Evolutionary conservation across 2,113 vertebrate genomes (phyloP), one percentile per base, ranked within the genome.

Genomic region (Solenodon paradoxus): DNA sequence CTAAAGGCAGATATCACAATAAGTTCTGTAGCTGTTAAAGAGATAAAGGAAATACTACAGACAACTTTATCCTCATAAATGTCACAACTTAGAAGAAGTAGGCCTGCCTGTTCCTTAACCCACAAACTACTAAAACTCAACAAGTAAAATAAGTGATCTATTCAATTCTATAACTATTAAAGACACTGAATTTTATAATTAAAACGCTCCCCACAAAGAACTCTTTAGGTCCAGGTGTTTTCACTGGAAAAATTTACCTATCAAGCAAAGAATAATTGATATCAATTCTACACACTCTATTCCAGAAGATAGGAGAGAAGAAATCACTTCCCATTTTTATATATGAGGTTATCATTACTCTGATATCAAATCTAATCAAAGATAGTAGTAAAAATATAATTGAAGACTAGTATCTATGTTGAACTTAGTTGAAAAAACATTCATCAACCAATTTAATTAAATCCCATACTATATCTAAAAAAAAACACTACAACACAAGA

Each of bases 81-180:
- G 81, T 38, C 47, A 85, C 1, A 77, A 16, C 16, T 87, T 93
- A 28, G 47, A 87, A 93, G 42, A 93, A 88, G 72, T 30, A 15
- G 49, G n/a, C n/a, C n/a, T n/a, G 17, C 55, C 24, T 79, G 38
- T 68, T 91, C 82, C 55, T 83, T 57, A 51, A 72, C 81, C 72
- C 71, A 95, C 55, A 88, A 91, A 66, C 24, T 79, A 53, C 69
- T 53, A 55, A 89, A 85, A 42, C 40, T 53, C 59, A 92, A 72
- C 51, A 69, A 85, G 83, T 53, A 24, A 79, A 90, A 66, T 3
- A 68, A 42, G 82, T 74, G 55, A 90, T 77, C 61, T 59, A 30
- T 77, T 79, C 45, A 53, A 11, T 61, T 59, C 40, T 61, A 5
- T 49, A 47, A 59, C 22, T 72, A 35, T 53, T 81, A 59, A 77